Conservation (phyloP, 1,140 invertebrate species). For the Diploscapter pachys region DNA sequence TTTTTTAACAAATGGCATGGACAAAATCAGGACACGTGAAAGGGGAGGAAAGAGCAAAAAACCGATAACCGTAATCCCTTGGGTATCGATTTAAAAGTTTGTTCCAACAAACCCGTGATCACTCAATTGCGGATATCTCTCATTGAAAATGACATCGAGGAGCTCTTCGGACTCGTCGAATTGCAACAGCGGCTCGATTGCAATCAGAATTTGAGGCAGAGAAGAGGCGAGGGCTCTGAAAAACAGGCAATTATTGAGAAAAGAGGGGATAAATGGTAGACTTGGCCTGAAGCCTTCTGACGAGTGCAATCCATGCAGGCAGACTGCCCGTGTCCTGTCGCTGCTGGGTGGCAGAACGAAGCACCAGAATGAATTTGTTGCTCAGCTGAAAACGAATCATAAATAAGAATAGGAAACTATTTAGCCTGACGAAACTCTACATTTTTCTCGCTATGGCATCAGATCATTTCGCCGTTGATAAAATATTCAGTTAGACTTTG, state of each 20-base stretch:
- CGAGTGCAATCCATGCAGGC: constrained; percentile 21
- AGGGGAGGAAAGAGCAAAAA: too few relatives aligned
- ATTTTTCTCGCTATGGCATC: too few relatives aligned
- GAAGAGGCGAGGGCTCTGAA: constrained; percentile 9
- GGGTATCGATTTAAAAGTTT: not conserved
- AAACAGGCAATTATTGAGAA: not conserved
- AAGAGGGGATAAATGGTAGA: not conserved
- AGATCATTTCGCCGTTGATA: too few relatives aligned
- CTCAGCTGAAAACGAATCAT: too few relatives aligned
- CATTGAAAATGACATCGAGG: constrained; percentile 2
- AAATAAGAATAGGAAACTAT: too few relatives aligned
- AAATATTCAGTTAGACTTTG: too few relatives aligned
- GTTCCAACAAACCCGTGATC: not conserved
- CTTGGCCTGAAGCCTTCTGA: not conserved
- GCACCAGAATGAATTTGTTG: constrained; percentile 11
- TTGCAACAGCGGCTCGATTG: constrained; percentile 18
- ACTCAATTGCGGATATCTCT: too few relatives aligned
- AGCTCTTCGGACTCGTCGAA: constrained; percentile 22
- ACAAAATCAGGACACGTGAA: too few relatives aligned
- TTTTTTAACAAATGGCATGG: too few relatives aligned
- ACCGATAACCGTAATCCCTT: too few relatives aligned
- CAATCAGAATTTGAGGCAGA: constrained; percentile 32
- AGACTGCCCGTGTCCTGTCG: constrained; percentile 16
- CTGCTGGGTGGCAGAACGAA: constrained; percentile 8
- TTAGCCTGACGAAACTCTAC: too few relatives aligned